These are phyloP conservation scores for Drosophila kanapiae DNA, from an alignment of 1,140 invertebrate genomes.

Conservation along the genomic window DNA sequence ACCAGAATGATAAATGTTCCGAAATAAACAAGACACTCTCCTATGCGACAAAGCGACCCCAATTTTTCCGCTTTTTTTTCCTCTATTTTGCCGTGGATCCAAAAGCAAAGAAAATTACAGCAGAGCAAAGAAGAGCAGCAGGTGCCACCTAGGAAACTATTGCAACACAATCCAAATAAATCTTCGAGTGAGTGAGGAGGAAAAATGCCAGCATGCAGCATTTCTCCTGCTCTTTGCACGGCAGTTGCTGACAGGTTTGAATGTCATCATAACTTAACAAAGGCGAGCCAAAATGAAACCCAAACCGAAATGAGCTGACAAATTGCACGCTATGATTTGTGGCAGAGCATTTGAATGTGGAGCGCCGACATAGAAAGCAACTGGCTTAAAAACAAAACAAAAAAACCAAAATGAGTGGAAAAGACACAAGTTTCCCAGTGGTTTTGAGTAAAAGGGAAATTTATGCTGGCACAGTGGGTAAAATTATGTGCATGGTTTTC, in stretches of 20 bases:
- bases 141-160: conserved; percentile 64
- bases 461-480: conserved; percentile 18
- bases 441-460: conserved; percentile 31
- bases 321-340: conserved; percentile 69
- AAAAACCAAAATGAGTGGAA: conserved; percentile 4
- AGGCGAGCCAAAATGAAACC: conserved; percentile 52
- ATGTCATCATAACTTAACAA: conserved; percentile 77
- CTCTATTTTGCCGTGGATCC: neutral
- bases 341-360: conserved; percentile 63
- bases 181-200: conserved; percentile 50
- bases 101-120: conserved; percentile 24
- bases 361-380: conserved; percentile 35
- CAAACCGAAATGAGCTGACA: conserved; percentile 75
- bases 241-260: conserved; percentile 67
- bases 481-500: neutral
- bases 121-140: conserved; percentile 51
- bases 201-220: conserved; percentile 25
- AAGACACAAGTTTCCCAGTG: conserved; percentile 27
- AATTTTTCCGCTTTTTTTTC: conserved; percentile 22
- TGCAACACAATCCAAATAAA: conserved; percentile 75
- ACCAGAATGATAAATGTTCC: conserved; percentile 65
- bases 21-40: conserved; percentile 35
- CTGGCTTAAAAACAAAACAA: conserved; percentile 4
- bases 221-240: conserved; percentile 25
- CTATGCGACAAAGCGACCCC: conserved; percentile 53